Evolutionary conservation across 30 jellyfish, hydroid and myxozoan genomes (phyloP).

Genomic region (Rhopilema esculentum): DNA sequence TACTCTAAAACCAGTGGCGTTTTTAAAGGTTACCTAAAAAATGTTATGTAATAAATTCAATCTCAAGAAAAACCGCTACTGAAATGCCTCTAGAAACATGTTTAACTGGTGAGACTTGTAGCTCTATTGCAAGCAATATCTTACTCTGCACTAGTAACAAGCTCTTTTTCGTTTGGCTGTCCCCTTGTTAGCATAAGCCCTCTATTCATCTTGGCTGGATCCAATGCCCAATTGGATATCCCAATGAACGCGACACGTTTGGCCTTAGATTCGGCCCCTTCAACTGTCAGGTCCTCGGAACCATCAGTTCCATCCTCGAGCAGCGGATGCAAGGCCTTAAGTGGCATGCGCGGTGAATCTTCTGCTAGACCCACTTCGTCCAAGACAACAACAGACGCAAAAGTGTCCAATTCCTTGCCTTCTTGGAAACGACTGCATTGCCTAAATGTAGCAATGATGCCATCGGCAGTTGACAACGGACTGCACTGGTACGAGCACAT

Average conservation of each 20-base stretch:
- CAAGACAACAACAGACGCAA: constrained; percentile 84
- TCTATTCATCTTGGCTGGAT: constrained; percentile 87
- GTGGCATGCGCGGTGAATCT: constrained; percentile 90
- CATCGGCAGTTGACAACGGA: constrained; percentile 80
- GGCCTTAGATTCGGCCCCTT: constrained; percentile 47
- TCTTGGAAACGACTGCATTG: constrained; percentile 87
- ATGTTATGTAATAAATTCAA: too few species aligned
- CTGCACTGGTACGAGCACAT: constrained; percentile 93
- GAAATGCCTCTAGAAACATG: too few species aligned
- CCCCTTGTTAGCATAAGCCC: constrained; percentile 81
- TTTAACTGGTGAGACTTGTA: not conserved
- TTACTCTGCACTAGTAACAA: constrained; percentile 76
- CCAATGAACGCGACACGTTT: constrained; percentile 87
- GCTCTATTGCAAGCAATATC: not conserved
- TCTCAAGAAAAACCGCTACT: too few species aligned
- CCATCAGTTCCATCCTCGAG: constrained; percentile 94
- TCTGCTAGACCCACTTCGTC: constrained; percentile 93
- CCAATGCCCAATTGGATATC: constrained; percentile 83
- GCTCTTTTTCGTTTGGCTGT: constrained; percentile 69
- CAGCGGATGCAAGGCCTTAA: constrained; percentile 87
- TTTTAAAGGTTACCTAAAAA: too few species aligned
- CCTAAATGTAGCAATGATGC: constrained; percentile 67
- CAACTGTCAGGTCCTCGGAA: constrained; percentile 78
- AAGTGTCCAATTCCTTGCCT: constrained; percentile 73
- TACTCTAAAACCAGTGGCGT: too few species aligned